Evolutionary conservation across 2,113 vertebrate genomes (phyloP).

Genomic region (Mesembrinibis cayennensis): DNA sequence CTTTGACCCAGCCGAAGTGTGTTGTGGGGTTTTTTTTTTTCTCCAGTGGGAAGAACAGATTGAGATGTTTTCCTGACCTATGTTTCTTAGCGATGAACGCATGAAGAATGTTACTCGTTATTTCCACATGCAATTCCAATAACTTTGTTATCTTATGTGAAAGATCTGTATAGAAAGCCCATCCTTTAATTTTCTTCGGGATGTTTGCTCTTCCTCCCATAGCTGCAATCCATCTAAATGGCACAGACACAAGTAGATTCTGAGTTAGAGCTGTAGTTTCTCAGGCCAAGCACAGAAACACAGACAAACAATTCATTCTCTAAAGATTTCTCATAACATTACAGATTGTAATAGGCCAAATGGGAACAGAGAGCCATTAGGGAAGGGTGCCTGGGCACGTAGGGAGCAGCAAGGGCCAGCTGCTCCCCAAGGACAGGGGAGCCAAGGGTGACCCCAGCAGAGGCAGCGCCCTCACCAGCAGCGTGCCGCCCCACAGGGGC

Average conservation of each 20-base stretch:
- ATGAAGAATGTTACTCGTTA: neutral
- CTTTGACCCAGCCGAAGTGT: neutral
- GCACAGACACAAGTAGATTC: neutral
- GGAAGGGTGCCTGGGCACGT: neutral
- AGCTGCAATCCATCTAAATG: fast-evolving
- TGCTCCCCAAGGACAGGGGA: neutral
- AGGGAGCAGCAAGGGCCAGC: neutral
- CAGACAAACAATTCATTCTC: neutral
- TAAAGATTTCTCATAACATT: fast-evolving
- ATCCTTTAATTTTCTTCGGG: fast-evolving
- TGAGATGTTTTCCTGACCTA: neutral
- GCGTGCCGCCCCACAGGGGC: neutral
- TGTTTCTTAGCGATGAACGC: neutral
- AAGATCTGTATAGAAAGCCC: neutral
- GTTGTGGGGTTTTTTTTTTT: neutral
- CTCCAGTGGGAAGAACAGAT: neutral
- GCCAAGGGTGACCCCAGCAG: neutral
- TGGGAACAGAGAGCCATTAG: fast-evolving
- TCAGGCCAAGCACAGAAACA: neutral
- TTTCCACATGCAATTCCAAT: neutral
- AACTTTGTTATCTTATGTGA: neutral
- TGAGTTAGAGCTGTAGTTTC: neutral
- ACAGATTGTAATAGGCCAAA: neutral
- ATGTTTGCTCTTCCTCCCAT: neutral
- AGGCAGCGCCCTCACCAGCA: neutral